phyloP scores from a whole-genome alignment of 2,113 vertebrate genomes.

The Neogobius melanostomus region DNA sequence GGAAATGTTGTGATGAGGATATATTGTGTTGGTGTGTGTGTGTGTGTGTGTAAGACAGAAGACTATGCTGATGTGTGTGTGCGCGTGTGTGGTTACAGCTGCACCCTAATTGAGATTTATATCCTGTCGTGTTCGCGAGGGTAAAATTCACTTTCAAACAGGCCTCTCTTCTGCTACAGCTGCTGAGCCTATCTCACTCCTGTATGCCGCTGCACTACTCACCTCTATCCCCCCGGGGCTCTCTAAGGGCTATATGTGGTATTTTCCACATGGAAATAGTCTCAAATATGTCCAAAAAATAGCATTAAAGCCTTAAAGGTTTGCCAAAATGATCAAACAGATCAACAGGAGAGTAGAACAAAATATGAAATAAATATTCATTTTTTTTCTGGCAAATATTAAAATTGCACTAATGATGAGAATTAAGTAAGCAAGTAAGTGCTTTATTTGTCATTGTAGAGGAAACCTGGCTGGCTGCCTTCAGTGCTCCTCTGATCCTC shows the following conservation, averaged over 20 bases:
- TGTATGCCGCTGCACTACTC: conserved; percentile 35
- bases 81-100: conserved; percentile 41
- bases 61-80: background rate
- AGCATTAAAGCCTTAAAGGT: background rate
- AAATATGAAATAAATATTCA: too few relatives aligned
- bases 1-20: conserved; percentile 52
- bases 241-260: conserved; percentile 5
- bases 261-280: background rate
- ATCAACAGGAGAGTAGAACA: conserved; percentile 2
- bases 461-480: too few relatives aligned
- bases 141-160: conserved; percentile 60
- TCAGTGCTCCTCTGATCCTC: too few relatives aligned
- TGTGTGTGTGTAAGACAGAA: conserved; percentile 23
- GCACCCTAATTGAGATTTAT: conserved; percentile 71
- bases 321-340: background rate
- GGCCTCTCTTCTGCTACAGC: conserved; percentile 58
- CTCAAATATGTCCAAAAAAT: background rate
- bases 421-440: too few relatives aligned
- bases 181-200: conserved; percentile 47
- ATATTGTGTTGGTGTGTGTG: conserved; percentile 27
- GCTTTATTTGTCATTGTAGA: too few relatives aligned
- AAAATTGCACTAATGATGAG: too few relatives aligned
- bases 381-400: too few relatives aligned
- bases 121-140: conserved; percentile 46
- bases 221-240: conserved; percentile 25